phyloP scores from a whole-genome alignment of 1,140 invertebrate species.

The Homalodisca vitripennis region DNA sequence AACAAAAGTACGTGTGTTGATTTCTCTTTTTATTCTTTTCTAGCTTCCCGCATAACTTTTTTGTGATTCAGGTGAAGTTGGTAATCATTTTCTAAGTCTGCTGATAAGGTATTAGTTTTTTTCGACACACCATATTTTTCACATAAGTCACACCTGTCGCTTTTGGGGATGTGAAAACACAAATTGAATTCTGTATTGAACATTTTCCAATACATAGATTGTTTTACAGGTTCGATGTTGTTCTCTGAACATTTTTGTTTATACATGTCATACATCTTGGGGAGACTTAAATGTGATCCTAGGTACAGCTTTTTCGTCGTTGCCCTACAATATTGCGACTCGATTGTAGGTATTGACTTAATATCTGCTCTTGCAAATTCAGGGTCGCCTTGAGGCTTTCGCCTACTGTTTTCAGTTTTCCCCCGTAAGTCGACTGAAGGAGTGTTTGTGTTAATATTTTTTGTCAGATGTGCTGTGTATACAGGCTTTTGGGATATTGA shows the following conservation, averaged over 20 bases:
- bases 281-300: neutral
- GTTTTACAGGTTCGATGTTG: neutral
- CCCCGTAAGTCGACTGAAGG: neutral
- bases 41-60: conserved; percentile 8
- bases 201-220: conserved; percentile 6
- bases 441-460: conserved; percentile 3
- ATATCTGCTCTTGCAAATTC: neutral
- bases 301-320: conserved; percentile 1
- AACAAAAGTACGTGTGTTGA: conserved; percentile 6
- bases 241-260: conserved; percentile 5
- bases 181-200: conserved; percentile 20
- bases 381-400: neutral
- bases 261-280: conserved; percentile 11
- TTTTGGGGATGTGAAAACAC: conserved; percentile 31
- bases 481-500: conserved; percentile 5
- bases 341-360: neutral
- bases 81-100: conserved; percentile 11
- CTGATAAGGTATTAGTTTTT: conserved; percentile 11
- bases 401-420: conserved; percentile 9
- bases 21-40: conserved; percentile 20
- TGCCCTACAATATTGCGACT: conserved; percentile 4
- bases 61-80: conserved; percentile 9
- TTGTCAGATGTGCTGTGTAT: conserved; percentile 9
- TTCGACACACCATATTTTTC: conserved; percentile 21
- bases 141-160: conserved; percentile 28